Evolutionary conservation across 2,797 vertebrate species (phyloP), one percentile per base, ranked within the genome.

Genomic region (Mallotus villosus): DNA sequence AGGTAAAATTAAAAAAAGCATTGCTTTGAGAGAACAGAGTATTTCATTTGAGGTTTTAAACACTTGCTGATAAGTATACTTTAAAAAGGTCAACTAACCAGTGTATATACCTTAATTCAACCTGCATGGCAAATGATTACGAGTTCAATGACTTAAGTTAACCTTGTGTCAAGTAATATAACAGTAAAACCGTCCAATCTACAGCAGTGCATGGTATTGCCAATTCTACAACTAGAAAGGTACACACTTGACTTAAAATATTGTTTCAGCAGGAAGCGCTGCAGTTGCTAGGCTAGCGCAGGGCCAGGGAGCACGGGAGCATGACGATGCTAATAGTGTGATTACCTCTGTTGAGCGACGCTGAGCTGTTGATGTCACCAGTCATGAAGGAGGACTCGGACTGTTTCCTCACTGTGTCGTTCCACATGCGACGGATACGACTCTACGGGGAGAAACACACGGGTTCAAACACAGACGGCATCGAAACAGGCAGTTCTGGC

Each of bases 351-450:
- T 99, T 99, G 88, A 99, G 95, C 68, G 98, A 98, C 0, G 97
- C 96, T 21, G 97, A 98, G 90, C 97, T 99, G 94, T 98, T 99
- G 94, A 99, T 97, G 92, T 99, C 98, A 62, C 96, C 98, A 27
- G 98, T 98, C 91, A 99, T 99, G 86, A 99, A 99, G 82, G 98
- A 99, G 63, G 98, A 99, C 89, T 99, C 98, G 0, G 98, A 96
- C 92, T 99, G 98, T 82, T 99, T 99, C 87, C 98, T 93, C 82
- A 99, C 98, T 0, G 98, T 99, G 91, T 99, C 98, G 71, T 99
- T 99, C 98, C 98, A 99, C 98, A 99, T 99, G 82, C 98, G 95
- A 78, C 98, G 96, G 86, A 99, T 99, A 71, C 97, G 97, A 85
- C 97, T 99, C 97, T 99, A 2, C 4, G 63, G 78, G 61, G 87